phyloP scores from a whole-genome alignment of 2,797 vertebrate genomes.

The Prionace glauca region DNA sequence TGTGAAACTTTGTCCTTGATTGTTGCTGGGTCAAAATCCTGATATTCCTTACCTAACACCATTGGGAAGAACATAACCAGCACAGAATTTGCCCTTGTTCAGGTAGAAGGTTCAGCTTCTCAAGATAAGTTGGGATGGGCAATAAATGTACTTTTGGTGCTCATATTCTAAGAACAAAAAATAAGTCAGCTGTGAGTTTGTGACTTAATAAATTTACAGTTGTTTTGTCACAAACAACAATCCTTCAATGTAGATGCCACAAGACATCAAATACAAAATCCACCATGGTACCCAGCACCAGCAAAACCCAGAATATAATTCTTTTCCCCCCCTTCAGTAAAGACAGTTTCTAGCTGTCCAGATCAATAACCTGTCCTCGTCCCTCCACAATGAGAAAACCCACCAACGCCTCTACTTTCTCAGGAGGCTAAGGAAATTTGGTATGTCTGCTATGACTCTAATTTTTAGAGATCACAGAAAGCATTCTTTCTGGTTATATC shows the following conservation, averaged over 20 bases:
- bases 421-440: no score
- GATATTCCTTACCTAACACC: not conserved
- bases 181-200: not conserved
- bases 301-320: not conserved
- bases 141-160: not conserved
- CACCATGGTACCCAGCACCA: no score
- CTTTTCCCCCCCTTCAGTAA: not conserved
- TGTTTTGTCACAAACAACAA: not conserved
- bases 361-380: no score
- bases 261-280: not conserved
- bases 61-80: not conserved
- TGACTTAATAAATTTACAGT: not conserved
- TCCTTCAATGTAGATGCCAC: not conserved
- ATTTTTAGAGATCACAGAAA: no score
- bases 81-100: not conserved
- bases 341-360: no score
- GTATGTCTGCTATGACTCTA: no score
- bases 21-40: not conserved
- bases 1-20: not conserved
- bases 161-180: not conserved
- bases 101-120: not conserved
- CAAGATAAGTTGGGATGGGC: not conserved
- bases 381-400: no score
- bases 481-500: no score
- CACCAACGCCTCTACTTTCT: no score